A percentile compares a stretch with the other conserved stretches of the same genome.
phyloP scores from a whole-genome alignment of 2,888 invertebrate genomes.

The Phengaris alcon region DNA sequence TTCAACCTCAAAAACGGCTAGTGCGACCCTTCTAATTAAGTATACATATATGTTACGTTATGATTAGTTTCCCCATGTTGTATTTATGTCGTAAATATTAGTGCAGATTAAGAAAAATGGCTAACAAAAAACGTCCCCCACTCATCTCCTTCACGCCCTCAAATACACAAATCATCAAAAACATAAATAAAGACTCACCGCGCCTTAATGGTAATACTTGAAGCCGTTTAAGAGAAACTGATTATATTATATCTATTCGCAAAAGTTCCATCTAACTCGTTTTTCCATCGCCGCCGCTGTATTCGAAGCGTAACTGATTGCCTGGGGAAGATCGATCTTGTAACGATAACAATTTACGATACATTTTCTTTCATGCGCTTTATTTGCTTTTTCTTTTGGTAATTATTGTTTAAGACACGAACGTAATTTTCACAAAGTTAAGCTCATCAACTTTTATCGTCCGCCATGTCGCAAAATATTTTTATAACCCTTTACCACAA shows the following conservation, averaged over 20 bases:
- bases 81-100: no score
- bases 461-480: background rate
- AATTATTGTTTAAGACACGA: background rate
- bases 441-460: background rate
- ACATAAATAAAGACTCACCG: no score
- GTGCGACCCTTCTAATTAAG: no score
- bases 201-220: no score
- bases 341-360: constrained; percentile 17
- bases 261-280: background rate
- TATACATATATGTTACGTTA: no score
- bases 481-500: background rate
- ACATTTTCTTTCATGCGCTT: constrained; percentile 9
- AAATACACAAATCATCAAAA: no score
- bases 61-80: no score
- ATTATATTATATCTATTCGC: background rate
- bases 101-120: no score
- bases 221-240: no score
- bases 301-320: constrained; percentile 23
- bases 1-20: no score
- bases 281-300: background rate
- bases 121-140: no score
- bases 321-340: constrained; percentile 12
- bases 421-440: background rate
- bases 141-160: no score
- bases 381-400: background rate